Percentiles rank a stretch among this genome's conserved stretches.
phyloP scores from a whole-genome alignment of 2,113 vertebrate species.

The Pelvicachromis taeniatus region DNA sequence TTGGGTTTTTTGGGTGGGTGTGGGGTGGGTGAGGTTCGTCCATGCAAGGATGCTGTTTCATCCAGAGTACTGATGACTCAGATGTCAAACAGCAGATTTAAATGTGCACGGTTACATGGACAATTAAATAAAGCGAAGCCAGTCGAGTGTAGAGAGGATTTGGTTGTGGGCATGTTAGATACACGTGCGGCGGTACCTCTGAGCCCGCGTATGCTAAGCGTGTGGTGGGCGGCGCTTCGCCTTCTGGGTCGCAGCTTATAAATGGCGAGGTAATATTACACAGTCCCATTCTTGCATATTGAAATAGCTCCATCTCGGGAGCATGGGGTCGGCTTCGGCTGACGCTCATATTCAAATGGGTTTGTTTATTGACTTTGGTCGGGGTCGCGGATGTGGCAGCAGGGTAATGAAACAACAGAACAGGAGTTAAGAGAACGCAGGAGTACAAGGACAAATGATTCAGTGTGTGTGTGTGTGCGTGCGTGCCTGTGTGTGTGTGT shows the following conservation, averaged over 20 bases:
- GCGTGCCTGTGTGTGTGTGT: not conserved
- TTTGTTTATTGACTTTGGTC: conserved; percentile 62
- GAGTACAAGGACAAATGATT: not conserved
- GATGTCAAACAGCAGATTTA: not conserved
- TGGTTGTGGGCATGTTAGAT: conserved; percentile 7
- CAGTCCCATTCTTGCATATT: conserved; percentile 49
- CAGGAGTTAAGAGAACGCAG: not conserved
- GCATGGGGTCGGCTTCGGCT: not conserved
- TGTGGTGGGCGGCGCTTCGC: not conserved
- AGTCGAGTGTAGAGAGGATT: not conserved
- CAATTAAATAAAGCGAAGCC: not conserved
- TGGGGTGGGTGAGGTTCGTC: not conserved
- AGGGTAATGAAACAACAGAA: conserved; percentile 48
- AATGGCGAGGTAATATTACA: conserved; percentile 40
- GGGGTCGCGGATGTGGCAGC: conserved; percentile 21
- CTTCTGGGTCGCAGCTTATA: conserved; percentile 38
- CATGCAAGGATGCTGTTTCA: conserved; percentile 1
- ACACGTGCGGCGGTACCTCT: not conserved
- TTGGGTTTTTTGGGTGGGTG: not conserved
- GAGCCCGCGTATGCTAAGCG: conserved; percentile 39
- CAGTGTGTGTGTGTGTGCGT: not conserved
- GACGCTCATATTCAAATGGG: conserved; percentile 43
- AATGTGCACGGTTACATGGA: not conserved
- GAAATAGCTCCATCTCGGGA: conserved; percentile 49
- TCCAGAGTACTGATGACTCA: conserved; percentile 9